A percentile compares a stretch with the other conserved stretches of the same genome.
Conservation (phyloP, 23 tunicate genomes). For the Trididemnum nubilum region DNA sequence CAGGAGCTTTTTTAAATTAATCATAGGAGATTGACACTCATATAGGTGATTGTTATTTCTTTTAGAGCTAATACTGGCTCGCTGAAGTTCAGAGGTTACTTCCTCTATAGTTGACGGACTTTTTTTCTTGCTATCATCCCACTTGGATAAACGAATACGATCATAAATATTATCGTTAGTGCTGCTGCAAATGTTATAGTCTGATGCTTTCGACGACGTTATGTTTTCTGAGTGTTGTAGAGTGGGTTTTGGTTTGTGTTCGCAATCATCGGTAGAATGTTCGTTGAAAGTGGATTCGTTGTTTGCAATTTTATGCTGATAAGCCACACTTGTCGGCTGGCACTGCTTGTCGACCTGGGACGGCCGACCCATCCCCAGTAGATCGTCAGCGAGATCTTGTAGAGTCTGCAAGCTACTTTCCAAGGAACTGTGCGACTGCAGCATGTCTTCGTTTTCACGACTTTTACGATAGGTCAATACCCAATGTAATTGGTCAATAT, state of each 20-base stretch:
- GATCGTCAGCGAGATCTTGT: slow-evolving; percentile 10
- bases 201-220: not conserved
- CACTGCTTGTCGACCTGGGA: not conserved
- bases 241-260: no score
- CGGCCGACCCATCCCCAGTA: slow-evolving; percentile 10
- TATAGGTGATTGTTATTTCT: no score
- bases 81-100: not conserved
- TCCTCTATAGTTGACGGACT: not conserved
- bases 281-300: no score
- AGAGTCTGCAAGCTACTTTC: not conserved
- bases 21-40: slow-evolving; percentile 16
- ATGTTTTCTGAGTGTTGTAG: not conserved
- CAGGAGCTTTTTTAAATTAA: not conserved
- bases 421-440: not conserved
- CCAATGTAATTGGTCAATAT: no score
- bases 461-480: no score
- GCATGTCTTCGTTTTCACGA: not conserved
- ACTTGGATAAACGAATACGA: not conserved
- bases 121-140: not conserved
- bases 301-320: not conserved
- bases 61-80: not conserved
- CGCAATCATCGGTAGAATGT: no score
- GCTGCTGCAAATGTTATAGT: not conserved
- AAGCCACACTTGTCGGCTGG: not conserved
- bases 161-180: not conserved